Percentiles rank a stretch among this genome's conserved stretches.
These are phyloP conservation scores for Numenius arquata DNA, from an alignment of 2,113 vertebrate species.

Conservation along the genomic window DNA sequence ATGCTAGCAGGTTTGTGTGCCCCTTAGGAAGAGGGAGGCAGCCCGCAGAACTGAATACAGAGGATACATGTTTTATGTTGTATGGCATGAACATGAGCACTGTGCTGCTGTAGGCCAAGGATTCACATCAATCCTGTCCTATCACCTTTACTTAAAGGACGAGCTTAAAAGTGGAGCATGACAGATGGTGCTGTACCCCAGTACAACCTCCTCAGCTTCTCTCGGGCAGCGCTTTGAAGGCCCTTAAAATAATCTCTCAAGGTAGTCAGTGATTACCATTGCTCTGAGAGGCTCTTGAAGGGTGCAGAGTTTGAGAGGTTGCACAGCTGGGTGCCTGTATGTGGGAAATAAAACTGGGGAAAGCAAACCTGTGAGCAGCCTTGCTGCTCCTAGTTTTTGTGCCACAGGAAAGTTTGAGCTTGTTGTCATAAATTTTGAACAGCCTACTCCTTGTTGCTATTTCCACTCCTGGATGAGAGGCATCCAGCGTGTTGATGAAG, in stretches of 20 bases:
- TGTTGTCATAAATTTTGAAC: background rate
- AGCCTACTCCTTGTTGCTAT: background rate
- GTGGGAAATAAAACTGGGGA: background rate
- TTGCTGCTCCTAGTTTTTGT: background rate
- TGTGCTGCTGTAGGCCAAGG: background rate
- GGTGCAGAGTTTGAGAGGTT: background rate
- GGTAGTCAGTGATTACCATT: background rate
- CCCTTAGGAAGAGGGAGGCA: background rate
- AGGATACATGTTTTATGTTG: accelerated
- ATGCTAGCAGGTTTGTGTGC: background rate
- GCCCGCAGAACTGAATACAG: background rate
- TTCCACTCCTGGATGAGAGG: background rate
- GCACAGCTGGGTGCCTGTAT: background rate
- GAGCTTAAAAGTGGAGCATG: background rate
- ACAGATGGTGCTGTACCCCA: background rate
- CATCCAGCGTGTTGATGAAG: background rate
- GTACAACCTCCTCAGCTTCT: background rate
- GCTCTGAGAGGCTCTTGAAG: background rate
- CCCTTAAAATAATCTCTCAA: background rate
- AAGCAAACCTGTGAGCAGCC: background rate
- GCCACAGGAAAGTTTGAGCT: background rate
- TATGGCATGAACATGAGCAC: background rate
- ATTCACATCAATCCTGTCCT: background rate
- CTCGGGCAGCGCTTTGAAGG: background rate
- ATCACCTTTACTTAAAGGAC: background rate